Evolutionary conservation across 1,140 invertebrate species (phyloP).

Genomic region (Eulimnadia texana): DNA sequence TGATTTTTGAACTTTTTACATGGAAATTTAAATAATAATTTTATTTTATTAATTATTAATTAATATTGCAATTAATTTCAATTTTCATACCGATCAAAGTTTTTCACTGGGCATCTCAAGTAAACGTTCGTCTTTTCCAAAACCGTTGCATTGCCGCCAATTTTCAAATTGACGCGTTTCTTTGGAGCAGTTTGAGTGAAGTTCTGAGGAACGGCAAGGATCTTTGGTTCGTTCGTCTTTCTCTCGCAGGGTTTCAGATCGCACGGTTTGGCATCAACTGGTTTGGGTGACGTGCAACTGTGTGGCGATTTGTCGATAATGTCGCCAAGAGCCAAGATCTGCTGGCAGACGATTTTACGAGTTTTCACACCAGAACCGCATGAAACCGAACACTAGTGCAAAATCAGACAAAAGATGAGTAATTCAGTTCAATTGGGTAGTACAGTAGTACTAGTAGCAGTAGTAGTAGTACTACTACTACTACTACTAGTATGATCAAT

Average conservation of each 20-base stretch:
- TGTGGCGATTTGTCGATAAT: slow-evolving; percentile 52
- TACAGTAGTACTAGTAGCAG: too few species aligned
- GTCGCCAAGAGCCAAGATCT: slow-evolving; percentile 55
- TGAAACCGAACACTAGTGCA: slow-evolving; percentile 55
- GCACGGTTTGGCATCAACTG: slow-evolving; percentile 56
- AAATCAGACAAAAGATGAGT: not conserved
- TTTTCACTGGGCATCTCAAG: slow-evolving; percentile 76
- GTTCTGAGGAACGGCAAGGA: slow-evolving; percentile 43
- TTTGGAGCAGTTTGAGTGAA: slow-evolving; percentile 64
- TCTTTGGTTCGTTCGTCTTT: not conserved
- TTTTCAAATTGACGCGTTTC: slow-evolving; percentile 55
- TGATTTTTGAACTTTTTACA: too few species aligned
- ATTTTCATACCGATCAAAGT: slow-evolving; percentile 51
- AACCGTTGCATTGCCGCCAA: slow-evolving; percentile 67
- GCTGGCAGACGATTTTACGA: slow-evolving; percentile 72
- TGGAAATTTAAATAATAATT: not conserved
- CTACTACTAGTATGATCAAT: not conserved
- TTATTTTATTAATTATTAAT: not conserved
- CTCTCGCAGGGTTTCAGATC: slow-evolving; percentile 56
- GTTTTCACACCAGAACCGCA: slow-evolving; percentile 81
- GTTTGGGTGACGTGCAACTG: slow-evolving; percentile 48
- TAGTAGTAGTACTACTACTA: too few species aligned
- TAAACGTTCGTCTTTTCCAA: slow-evolving; percentile 73
- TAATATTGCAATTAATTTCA: slow-evolving; percentile 18
- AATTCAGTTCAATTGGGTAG: too few species aligned